Percentiles rank a stretch among this genome's conserved stretches.
phyloP scores from a whole-genome alignment of 2,888 invertebrate genomes.

The Gandaritis pyraliata region DNA sequence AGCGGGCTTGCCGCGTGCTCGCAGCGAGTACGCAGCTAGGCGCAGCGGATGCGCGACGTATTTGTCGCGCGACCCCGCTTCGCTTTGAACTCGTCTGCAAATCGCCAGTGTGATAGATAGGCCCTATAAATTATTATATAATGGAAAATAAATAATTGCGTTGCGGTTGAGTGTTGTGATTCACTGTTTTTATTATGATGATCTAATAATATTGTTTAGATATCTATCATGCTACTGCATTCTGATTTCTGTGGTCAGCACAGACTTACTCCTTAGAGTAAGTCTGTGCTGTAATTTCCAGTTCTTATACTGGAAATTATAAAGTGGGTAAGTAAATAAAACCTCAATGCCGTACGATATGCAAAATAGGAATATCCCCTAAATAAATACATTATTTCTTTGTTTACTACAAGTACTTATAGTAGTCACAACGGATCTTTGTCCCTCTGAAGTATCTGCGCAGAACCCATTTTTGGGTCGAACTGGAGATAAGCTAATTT shows the following conservation, averaged over 20 bases:
- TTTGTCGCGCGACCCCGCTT: too few species aligned
- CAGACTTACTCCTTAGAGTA: background rate
- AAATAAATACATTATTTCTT: background rate
- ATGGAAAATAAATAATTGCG: slow-evolving; percentile 28
- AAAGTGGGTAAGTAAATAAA: slow-evolving; percentile 1
- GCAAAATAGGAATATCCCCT: slow-evolving; percentile 1
- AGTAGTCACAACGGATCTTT: too few species aligned
- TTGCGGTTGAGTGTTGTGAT: slow-evolving; percentile 20
- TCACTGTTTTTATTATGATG: slow-evolving; percentile 30
- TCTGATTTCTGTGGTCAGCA: slow-evolving; percentile 7
- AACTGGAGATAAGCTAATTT: too few species aligned
- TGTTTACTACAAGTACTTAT: background rate
- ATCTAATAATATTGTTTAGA: slow-evolving; percentile 26
- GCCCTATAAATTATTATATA: slow-evolving; percentile 7
- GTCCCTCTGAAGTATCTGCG: too few species aligned
- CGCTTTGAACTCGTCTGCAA: too few species aligned
- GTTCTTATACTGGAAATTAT: background rate
- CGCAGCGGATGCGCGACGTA: too few species aligned
- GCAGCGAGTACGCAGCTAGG: too few species aligned
- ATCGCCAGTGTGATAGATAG: too few species aligned
- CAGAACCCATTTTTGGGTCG: too few species aligned
- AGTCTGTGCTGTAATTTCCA: too few species aligned
- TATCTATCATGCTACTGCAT: slow-evolving; percentile 21
- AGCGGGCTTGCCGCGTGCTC: too few species aligned
- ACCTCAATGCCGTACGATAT: background rate